Conservation (phyloP, 2,113 vertebrate species). For the Oreochromis niloticus region DNA sequence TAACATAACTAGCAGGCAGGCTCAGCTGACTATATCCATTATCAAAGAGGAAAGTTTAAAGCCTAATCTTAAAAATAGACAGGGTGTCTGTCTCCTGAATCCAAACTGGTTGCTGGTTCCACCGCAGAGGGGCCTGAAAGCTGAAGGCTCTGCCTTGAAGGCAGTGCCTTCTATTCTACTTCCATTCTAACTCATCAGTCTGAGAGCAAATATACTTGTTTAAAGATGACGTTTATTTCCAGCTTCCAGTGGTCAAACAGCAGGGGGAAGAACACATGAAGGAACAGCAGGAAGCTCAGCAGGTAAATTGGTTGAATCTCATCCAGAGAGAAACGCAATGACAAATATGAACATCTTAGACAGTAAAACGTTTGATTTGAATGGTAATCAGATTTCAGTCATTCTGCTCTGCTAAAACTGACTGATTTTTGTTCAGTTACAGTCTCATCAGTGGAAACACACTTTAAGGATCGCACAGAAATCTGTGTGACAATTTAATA, state of each 20-base stretch:
- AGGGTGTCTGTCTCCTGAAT: neutral
- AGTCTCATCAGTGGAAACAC: neutral
- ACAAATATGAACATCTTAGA: neutral
- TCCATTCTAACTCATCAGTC: neutral
- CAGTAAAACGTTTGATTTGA: neutral
- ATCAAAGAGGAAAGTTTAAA: neutral
- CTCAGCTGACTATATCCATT: neutral
- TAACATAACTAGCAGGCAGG: neutral
- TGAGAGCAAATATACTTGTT: neutral
- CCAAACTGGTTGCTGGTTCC: neutral
- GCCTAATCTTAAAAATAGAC: neutral
- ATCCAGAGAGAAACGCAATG: neutral
- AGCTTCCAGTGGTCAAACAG: constrained; percentile 7
- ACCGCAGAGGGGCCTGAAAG: neutral
- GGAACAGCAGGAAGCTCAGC: constrained; percentile 23
- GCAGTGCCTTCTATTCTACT: neutral
- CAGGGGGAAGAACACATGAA: neutral
- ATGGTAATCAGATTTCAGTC: neutral
- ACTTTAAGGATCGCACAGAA: rapidly evolving
- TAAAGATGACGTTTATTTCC: neutral
- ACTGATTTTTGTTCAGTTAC: neutral
- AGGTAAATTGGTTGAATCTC: neutral
- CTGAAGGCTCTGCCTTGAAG: neutral
- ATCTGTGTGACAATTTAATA: neutral
- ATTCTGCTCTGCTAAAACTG: neutral